Evolutionary conservation across 2,797 vertebrate species (phyloP).

Genomic region (Sandelia bainsii): DNA sequence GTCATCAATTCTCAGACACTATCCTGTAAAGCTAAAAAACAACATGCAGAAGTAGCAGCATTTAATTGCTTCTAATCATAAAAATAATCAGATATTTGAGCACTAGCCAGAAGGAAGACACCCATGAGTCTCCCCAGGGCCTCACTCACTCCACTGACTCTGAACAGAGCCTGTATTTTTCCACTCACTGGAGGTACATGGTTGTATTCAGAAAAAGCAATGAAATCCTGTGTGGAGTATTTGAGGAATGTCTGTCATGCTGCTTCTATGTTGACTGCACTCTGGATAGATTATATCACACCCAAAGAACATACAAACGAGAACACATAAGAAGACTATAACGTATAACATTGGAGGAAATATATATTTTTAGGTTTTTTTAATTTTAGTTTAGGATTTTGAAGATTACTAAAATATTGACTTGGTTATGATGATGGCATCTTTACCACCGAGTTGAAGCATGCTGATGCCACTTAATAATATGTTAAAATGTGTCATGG

Average conservation of each 20-base stretch:
- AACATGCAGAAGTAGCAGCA: not conserved
- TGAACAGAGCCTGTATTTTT: conserved; percentile 74
- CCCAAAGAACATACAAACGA: conserved; percentile 44
- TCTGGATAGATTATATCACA: conserved; percentile 73
- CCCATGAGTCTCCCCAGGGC: conserved; percentile 19
- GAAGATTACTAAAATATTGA: no score
- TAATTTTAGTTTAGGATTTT: no score
- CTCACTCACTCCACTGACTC: conserved; percentile 22
- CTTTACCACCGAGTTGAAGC: no score
- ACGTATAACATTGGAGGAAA: no score
- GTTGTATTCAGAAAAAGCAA: conserved; percentile 73
- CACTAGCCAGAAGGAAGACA: not conserved
- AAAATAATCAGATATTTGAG: conserved; percentile 5
- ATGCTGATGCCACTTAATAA: no score
- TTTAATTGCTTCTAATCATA: not conserved
- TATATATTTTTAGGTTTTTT: no score
- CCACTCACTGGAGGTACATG: conserved; percentile 65
- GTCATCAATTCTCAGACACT: not conserved
- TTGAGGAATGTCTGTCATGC: conserved; percentile 80
- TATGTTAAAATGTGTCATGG: not conserved
- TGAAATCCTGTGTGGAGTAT: conserved; percentile 76
- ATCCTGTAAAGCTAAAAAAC: not conserved
- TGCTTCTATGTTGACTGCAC: conserved; percentile 52
- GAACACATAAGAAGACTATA: conserved; percentile 33
- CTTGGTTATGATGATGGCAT: no score